Evolutionary conservation across 2,888 invertebrate genomes (phyloP), one percentile per base, ranked within the genome.

Genomic region (Athalia rosae): DNA sequence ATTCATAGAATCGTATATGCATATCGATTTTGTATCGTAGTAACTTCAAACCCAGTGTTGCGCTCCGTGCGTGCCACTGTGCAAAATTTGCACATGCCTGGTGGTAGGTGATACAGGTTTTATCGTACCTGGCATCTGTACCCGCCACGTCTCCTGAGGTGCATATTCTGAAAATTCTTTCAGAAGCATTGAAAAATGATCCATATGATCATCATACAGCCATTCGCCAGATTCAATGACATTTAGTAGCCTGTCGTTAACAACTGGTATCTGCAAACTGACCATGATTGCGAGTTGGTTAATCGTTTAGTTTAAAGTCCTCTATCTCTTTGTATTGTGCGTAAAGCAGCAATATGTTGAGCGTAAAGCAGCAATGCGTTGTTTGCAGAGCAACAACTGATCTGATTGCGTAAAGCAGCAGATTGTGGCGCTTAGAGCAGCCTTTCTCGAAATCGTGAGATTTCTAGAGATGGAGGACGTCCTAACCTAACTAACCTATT

Each of bases 41-140:
- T 62, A 81, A 53, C 76, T 76, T 13, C 79, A 79, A 6, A 81
- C 76, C 79, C 79, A 79, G 58, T 80, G 79, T 41, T 6, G 9
- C 15, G 41, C 61, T 11, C 7, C 61, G 8, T 61, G 28, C 15
- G 61, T 28, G 41, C 78, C 74, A 58, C 80, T 79, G 45, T 78
- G 71, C 74, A 80, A 77, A 15, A 82, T 78, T 66, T 82, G 82
- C 59, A 81, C 74, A 58, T 82, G 79, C 71, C 76, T 48, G 47
- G 76, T 8, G 58, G 56, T 78, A 41, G 41, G 67, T 15, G 47
- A 53, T 6, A 79, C 79, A 13, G 78, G 64, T 47, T 73, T 13
- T 13, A 80, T 80, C n/a, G 45, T 59, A n/a, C 77, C n/a, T 43
- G 77, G 79, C n/a, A 61, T 9, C 61, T 77, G 47, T 47, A 64